Base-by-base conservation (phyloP, 92 coral and sea anemone species). In the Siderastrea siderea region DNA sequence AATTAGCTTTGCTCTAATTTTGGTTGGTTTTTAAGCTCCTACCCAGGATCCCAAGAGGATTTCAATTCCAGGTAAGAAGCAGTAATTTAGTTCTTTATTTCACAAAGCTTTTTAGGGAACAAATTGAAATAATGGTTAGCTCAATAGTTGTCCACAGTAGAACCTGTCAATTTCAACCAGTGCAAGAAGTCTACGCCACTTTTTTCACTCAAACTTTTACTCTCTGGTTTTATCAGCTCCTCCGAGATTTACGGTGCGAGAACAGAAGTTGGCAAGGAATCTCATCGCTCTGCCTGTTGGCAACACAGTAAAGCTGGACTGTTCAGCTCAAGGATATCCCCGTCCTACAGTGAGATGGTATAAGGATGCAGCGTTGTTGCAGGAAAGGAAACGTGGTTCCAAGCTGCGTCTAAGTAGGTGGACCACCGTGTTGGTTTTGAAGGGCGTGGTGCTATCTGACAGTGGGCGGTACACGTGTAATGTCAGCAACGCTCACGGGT, bases 251-350 rank as follows among this genome's bases (percentile, higher is more conserved):
- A 90, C 89, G 8, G 78, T 76, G 12, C 15, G 9, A 53, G 8
- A 16, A 11, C 71, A 3, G 9, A 95, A 54, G 71, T 83, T 89
- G 84, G 66, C 15, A 17, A 87, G 81, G 19, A 90, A 79, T 6
- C 73, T 92, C 15, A 72, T 95, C 71, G 95, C 96, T 45, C 75
- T 92, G 16, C 99, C 99, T 1, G 98, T 96, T 59, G 98, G 98
- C 5, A 94, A 97, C 80, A 69, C 93, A 6, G 75, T 85, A 12
- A 94, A 81, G 77, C 83, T 97, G 76, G 95, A 92, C 77, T 97
- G 99, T 87, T 89, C 97, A n/a, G 96, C 99, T 47, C 67, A 44
- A 5, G 99, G 99, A 3, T 47, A 68, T 50, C 99, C 99, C 4
- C 75, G 57, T 2, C 99, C 99, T 8, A 86, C 85, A 2, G 97